These are phyloP conservation scores for Saimiri boliviensis DNA, from an alignment of 2,113 vertebrate species.

Conservation along the genomic window DNA sequence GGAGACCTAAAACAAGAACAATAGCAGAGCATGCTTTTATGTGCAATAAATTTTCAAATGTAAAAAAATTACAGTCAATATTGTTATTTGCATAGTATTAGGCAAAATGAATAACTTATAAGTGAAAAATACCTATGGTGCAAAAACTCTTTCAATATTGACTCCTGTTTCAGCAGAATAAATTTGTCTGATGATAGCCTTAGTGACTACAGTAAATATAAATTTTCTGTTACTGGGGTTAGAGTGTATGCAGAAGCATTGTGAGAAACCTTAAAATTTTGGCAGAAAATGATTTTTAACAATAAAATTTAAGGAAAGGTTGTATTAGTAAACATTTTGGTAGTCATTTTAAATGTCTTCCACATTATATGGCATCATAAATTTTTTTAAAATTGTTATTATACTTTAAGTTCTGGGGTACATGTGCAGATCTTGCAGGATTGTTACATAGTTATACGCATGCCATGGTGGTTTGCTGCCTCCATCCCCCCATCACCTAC, in stretches of 20 bases:
- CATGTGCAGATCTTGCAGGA: no score
- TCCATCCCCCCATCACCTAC: no score
- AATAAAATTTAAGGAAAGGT: neutral
- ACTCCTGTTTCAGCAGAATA: neutral
- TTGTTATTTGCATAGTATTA: slow-evolving; percentile 8
- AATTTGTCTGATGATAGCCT: neutral
- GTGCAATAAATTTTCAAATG: neutral
- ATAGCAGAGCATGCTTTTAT: neutral
- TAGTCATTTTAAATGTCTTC: slow-evolving; percentile 30
- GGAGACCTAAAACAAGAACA: neutral
- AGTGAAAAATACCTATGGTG: neutral
- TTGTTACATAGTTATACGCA: no score
- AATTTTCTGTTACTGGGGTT: neutral
- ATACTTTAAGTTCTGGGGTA: no score
- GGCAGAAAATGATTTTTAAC: neutral
- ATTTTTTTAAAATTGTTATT: neutral
- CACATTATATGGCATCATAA: neutral
- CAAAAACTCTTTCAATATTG: neutral
- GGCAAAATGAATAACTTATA: neutral
- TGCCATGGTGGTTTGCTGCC: no score
- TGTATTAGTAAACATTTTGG: neutral
- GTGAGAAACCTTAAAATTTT: neutral
- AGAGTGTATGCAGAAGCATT: neutral
- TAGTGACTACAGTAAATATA: neutral
- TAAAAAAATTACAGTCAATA: neutral